These are phyloP conservation scores for Torymus aiolomorphi DNA, from an alignment of 2,888 invertebrate species.

Conservation along the genomic window DNA sequence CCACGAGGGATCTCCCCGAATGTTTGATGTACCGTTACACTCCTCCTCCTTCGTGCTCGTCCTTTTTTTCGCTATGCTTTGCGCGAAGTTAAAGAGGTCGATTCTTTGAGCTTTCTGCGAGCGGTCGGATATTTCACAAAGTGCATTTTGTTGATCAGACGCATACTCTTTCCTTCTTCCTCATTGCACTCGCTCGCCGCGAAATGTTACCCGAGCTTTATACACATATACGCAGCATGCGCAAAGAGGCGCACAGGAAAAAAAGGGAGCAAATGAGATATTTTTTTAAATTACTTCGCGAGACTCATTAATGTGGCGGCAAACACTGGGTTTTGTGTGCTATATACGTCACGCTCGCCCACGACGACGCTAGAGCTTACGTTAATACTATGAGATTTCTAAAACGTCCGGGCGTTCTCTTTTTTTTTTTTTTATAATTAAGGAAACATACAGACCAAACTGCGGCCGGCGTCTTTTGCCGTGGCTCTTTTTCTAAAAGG, in stretches of 20 bases:
- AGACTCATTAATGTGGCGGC: conserved; percentile 21
- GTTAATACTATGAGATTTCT: too few relatives aligned
- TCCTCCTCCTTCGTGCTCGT: too few relatives aligned
- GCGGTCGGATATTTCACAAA: conserved; percentile 29
- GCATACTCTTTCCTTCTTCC: background rate
- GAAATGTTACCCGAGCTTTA: conserved; percentile 8
- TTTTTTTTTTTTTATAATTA: too few relatives aligned
- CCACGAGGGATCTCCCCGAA: conserved; percentile 8
- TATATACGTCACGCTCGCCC: too few relatives aligned
- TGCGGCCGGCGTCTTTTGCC: too few relatives aligned
- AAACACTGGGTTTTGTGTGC: too few relatives aligned
- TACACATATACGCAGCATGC: background rate
- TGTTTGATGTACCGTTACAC: conserved; percentile 21
- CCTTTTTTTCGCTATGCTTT: conserved; percentile 3
- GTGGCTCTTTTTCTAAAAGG: too few relatives aligned
- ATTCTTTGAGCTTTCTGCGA: conserved; percentile 27
- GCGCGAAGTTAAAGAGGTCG: conserved; percentile 23
- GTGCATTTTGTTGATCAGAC: conserved; percentile 44
- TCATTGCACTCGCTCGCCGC: background rate
- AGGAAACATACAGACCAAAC: too few relatives aligned
- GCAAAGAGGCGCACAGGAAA: background rate
- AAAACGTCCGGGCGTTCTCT: too few relatives aligned
- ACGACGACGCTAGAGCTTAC: too few relatives aligned
- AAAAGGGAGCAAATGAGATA: conserved; percentile 1
- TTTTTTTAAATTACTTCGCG: conserved; percentile 29